phyloP scores from a whole-genome alignment of 1,140 invertebrate genomes.

The Aleiodes sp. region DNA sequence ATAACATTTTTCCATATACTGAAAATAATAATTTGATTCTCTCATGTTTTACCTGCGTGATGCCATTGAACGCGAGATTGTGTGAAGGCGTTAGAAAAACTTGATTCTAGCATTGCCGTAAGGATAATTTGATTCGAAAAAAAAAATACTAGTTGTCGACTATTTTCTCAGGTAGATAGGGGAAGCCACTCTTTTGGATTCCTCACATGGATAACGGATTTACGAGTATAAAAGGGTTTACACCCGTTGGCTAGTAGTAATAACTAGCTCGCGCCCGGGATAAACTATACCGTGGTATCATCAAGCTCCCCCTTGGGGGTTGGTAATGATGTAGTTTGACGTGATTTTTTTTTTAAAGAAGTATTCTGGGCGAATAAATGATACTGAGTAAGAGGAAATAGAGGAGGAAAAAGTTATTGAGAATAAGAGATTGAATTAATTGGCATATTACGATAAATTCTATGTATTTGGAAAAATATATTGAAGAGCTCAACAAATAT shows the following conservation, averaged over 20 bases:
- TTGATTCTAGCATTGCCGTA: not conserved
- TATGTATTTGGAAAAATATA: too few species aligned
- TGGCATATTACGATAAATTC: too few species aligned
- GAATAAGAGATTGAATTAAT: too few species aligned
- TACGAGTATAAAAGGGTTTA: conserved; percentile 33
- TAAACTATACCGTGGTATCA: conserved; percentile 17
- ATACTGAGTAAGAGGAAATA: not conserved
- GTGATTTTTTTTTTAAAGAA: not conserved
- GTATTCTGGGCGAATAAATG: not conserved
- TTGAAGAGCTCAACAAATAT: too few species aligned
- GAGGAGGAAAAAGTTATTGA: not conserved
- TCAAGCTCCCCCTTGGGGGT: not conserved
- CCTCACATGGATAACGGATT: conserved; percentile 35
- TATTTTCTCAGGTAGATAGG: not conserved
- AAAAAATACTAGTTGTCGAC: not conserved
- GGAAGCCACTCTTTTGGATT: conserved; percentile 10
- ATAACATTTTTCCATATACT: not conserved
- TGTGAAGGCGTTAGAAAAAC: conserved; percentile 21
- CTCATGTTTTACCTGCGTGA: conserved; percentile 6
- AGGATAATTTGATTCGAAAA: not conserved
- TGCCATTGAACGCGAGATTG: not conserved
- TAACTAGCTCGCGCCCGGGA: conserved; percentile 24
- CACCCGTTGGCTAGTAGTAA: conserved; percentile 30
- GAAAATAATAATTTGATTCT: not conserved
- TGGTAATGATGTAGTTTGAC: not conserved